Evolutionary conservation across 2,888 invertebrate species (phyloP).

Genomic region (Cheilosia vernalis): DNA sequence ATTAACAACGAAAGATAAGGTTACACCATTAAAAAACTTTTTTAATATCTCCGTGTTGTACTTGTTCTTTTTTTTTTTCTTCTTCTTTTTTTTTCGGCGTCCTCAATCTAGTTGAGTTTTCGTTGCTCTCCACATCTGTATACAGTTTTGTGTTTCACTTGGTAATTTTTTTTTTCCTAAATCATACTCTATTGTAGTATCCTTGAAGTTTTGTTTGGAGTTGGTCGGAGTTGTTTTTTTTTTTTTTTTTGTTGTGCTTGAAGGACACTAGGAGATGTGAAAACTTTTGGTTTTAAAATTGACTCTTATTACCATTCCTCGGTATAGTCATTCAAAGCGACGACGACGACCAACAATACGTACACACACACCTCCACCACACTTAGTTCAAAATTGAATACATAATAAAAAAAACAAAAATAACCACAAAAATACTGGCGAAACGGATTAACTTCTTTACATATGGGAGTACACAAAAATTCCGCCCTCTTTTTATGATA

Average conservation of each 20-base stretch:
- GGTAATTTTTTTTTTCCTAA: constrained; percentile 27
- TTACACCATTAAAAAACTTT: constrained; percentile 74
- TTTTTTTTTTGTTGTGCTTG: constrained; percentile 1
- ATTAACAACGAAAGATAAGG: constrained; percentile 75
- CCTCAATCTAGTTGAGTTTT: constrained; percentile 65
- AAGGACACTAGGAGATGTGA: constrained; percentile 34
- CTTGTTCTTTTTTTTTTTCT: constrained; percentile 36
- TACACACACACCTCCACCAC: background rate
- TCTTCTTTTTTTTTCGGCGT: constrained; percentile 35
- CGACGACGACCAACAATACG: background rate
- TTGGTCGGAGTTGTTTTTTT: background rate
- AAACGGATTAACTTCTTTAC: constrained; percentile 51
- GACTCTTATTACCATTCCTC: constrained; percentile 38
- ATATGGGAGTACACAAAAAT: constrained; percentile 2
- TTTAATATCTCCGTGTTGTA: constrained; percentile 71
- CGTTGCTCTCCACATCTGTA: constrained; percentile 11
- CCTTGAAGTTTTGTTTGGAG: constrained; percentile 54
- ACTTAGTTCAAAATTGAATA: constrained; percentile 33
- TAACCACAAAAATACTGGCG: background rate
- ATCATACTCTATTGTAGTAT: constrained; percentile 47
- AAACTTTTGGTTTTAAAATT: constrained; percentile 38
- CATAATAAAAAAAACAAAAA: constrained; percentile 27
- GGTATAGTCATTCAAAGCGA: background rate
- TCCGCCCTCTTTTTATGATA: constrained; percentile 49
- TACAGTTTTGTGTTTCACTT: constrained; percentile 2